Percentiles rank a stretch among this genome's conserved stretches.
phyloP scores from a whole-genome alignment of 2,888 invertebrate genomes.

The Tuta absoluta region DNA sequence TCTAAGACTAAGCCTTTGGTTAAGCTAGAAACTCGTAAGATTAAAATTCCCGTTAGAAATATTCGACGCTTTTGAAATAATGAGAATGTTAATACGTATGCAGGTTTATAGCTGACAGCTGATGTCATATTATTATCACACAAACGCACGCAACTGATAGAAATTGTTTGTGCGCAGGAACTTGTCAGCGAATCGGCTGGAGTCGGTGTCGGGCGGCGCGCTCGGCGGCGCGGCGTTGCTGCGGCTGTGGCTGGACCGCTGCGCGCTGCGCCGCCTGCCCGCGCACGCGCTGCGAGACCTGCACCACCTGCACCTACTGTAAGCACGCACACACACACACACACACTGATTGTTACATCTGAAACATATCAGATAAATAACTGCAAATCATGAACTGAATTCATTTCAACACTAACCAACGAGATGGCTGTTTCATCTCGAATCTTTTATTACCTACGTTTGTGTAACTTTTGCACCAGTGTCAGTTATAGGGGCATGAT shows the following conservation, averaged over 20 bases:
- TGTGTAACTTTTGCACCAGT: background rate
- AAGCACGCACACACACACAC: constrained; percentile 57
- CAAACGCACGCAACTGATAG: no score
- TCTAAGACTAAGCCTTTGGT: no score
- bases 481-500: background rate
- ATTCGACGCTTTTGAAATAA: no score
- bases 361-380: no score
- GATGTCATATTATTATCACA: no score
- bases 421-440: no score
- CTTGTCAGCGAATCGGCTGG: constrained; percentile 88
- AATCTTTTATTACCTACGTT: background rate
- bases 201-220: constrained; percentile 84
- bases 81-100: no score
- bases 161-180: constrained; percentile 80
- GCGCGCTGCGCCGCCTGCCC: constrained; percentile 81
- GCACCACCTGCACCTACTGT: constrained; percentile 81
- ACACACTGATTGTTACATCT: background rate
- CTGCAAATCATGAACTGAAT: no score
- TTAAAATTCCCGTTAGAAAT: no score
- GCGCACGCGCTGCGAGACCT: constrained; percentile 76
- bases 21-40: no score
- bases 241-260: constrained; percentile 84
- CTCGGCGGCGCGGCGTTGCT: constrained; percentile 82
- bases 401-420: no score
- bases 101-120: no score